Percentiles rank a stretch among this genome's conserved stretches.
phyloP scores from a whole-genome alignment of 2,113 vertebrate species.

The Callipepla californica region DNA sequence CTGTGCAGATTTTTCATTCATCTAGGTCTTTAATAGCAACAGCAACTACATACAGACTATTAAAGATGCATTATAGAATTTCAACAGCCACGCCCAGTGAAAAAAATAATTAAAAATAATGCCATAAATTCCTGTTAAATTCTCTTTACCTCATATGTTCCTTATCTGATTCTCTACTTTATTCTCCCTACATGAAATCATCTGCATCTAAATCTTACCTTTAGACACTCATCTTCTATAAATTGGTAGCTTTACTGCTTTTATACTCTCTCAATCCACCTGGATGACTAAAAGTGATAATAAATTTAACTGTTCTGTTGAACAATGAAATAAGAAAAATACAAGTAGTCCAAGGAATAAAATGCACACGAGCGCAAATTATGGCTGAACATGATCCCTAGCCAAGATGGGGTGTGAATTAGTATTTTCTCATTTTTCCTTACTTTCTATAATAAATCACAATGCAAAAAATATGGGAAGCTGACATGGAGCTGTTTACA shows the following conservation, averaged over 20 bases:
- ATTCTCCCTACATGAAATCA: conserved; percentile 34
- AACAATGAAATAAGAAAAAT: conserved; percentile 5
- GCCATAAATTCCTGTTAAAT: conserved; percentile 16
- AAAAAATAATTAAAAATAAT: conserved; percentile 22
- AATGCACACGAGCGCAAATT: not conserved
- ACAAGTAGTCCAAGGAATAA: not conserved
- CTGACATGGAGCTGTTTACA: not conserved
- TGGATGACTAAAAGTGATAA: not conserved
- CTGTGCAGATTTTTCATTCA: not conserved
- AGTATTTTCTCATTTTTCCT: not conserved
- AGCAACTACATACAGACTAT: not conserved
- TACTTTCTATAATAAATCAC: not conserved
- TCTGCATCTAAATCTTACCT: conserved; percentile 19
- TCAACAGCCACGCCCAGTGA: rapidly evolving
- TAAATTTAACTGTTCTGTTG: not conserved
- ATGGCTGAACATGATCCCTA: not conserved
- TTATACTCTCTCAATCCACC: conserved; percentile 6
- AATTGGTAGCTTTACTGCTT: conserved; percentile 23
- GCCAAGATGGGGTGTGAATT: not conserved
- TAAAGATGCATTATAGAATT: not conserved
- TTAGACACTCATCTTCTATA: not conserved
- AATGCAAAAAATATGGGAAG: not conserved
- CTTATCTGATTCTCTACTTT: conserved; percentile 50
- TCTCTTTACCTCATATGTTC: conserved; percentile 15
- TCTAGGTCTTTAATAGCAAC: not conserved